Evolutionary conservation across 2,113 vertebrate genomes (phyloP), one percentile per base, ranked within the genome.

Genomic region (Callopanchax toddi): DNA sequence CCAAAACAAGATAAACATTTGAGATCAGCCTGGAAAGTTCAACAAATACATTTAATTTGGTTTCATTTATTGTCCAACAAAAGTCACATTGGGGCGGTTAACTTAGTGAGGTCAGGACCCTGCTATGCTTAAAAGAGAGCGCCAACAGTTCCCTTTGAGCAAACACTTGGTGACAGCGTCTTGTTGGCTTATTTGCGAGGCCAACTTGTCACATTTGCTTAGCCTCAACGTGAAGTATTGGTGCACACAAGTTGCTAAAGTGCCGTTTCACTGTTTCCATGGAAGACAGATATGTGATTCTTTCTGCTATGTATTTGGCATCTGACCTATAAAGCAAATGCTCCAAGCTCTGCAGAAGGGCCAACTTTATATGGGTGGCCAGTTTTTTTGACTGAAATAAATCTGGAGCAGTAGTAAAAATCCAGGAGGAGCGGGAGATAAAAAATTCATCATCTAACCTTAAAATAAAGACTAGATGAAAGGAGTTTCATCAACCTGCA

Each of bases 341-440:
- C 37, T 17, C 60, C 9, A 60, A 67, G 25, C 67, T 60, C n/a
- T 34, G 29, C 42, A 45, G 21, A 71, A 12, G 52, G 62, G 29
- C 54, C 60, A 26, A 55, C 65, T 68, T 79, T 78, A 73, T 29
- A 9, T 23, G 3, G 63, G 43, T 46, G 6, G 34, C 25, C 23
- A 63, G 44, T 67, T 46, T 73, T 72, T 65, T 68, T 52, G 20
- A 44, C 60, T 26, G 32, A 67, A 67, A 74, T 69, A 12, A 76
- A 76, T 76, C 74, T 45, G 50, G 37, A 72, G 43, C 23, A 48
- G 15, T 62, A 61, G 45, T 57, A 32, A 70, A 51, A 60, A 52
- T 17, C 25, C 12, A 54, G 11, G 20, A 15, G 5, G 3, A 54
- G 11, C 26, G 16, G 13, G n/a, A 29, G 0, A 29, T 18, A 11